Base-by-base conservation (phyloP, 35 echinoderm and acorn worm species). In the Strongylocentrotus purpuratus region DNA sequence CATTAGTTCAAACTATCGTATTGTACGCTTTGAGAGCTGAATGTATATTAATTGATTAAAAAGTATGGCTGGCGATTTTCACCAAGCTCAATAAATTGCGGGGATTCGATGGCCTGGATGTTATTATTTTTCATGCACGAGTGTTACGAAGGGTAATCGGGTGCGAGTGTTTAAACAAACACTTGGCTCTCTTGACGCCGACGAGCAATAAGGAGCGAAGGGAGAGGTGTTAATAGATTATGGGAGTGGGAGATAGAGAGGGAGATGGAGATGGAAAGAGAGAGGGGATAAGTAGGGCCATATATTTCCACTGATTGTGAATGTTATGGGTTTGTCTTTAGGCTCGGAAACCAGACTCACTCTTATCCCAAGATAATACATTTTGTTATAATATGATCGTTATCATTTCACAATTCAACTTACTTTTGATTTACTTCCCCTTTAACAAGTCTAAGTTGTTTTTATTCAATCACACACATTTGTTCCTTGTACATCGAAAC, bases 141-240 rank as follows among this genome's bases (percentile, higher is more conserved):
- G 65, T 78, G 65, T 78, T n/a, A 78, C 20, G 65, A 22, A 0
- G 65, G 25, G 65, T 78, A 78, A 78, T 78, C 65, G 65, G 20
- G 65, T 78, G 65, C 65, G 65, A 78, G 65, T 78, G 65, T 78
- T 78, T 78, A 78, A 78, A 78, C 65, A 78, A 78, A 78, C 65
- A 78, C 65, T n/a, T 78, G 65, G 22, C 65, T 78, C 65, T 78
- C 65, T 28, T 78, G 65, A 78, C 65, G 65, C 65, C 65, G 65
- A 22, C 2, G 65, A 78, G 65, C 20, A 78, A 78, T 78, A 78
- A 78, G 25, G 65, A 78, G 22, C 65, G 65, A 78, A 28, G 65
- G 25, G 28, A 46, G 87, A 89, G 87, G 87, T 89, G 87, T 89
- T 89, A 89, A 89, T 89, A 89, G 87, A 45, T 89, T 86, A 86